These are phyloP conservation scores for Troides aeacus DNA, from an alignment of 2,888 invertebrate genomes.

Conservation along the genomic window DNA sequence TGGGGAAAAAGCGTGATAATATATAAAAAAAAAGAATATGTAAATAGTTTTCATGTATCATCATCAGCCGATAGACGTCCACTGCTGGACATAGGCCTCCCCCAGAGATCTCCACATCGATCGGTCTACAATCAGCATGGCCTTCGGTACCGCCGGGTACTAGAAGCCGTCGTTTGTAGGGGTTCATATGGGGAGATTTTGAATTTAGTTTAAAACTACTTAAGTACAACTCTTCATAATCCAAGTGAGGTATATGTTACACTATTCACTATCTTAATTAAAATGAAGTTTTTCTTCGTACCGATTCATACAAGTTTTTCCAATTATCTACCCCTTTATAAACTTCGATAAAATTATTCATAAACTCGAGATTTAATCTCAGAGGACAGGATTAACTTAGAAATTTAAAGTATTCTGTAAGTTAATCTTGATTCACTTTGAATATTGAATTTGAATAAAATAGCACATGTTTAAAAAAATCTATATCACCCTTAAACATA, in stretches of 20 bases:
- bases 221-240: neutral
- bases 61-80: no score
- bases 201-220: no score
- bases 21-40: no score
- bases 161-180: no score
- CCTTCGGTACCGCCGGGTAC: no score
- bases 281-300: constrained; percentile 9
- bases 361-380: constrained; percentile 16
- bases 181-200: no score
- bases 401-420: constrained; percentile 9
- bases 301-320: constrained; percentile 14
- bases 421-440: neutral
- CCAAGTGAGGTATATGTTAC: neutral
- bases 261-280: neutral
- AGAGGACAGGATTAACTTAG: neutral
- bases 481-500: neutral
- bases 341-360: constrained; percentile 20
- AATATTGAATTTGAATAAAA: neutral
- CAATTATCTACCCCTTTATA: constrained; percentile 15
- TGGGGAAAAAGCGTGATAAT: no score
- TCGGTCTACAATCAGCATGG: no score
- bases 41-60: no score
- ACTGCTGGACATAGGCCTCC: no score
- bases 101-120: no score
- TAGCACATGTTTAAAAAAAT: neutral